Conservation (phyloP, 92 coral and sea anemone species). For the Ricordea florida region DNA sequence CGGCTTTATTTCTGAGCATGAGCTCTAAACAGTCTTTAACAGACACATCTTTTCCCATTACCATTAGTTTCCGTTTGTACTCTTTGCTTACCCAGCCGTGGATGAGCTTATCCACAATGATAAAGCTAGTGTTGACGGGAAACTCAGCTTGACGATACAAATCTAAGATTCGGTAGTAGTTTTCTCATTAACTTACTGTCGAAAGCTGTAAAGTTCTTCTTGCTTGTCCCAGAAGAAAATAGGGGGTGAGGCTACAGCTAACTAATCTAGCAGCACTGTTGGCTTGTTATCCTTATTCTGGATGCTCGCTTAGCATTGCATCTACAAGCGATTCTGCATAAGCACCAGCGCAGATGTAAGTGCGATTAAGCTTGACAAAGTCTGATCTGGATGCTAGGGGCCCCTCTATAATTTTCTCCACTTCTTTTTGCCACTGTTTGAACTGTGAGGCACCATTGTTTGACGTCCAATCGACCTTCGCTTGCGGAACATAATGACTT, state of each 20-base stretch:
- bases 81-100: conserved; percentile 59
- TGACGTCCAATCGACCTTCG: conserved; percentile 62
- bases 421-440: conserved; percentile 61
- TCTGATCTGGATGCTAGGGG: conserved; percentile 71
- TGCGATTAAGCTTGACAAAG: conserved; percentile 57
- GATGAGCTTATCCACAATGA: conserved; percentile 64
- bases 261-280: conserved; percentile 54
- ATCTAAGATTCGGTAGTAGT: conserved; percentile 61
- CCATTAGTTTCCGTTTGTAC: conserved; percentile 52
- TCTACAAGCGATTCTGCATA: conserved; percentile 75
- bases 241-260: conserved; percentile 61
- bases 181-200: conserved; percentile 53
- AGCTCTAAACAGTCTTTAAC: conserved; percentile 59
- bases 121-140: conserved; percentile 55
- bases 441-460: conserved; percentile 43
- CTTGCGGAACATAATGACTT: conserved; percentile 50
- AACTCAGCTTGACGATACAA: conserved; percentile 61
- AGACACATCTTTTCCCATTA: conserved; percentile 26
- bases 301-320: conserved; percentile 58
- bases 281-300: conserved; percentile 33
- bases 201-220: conserved; percentile 62
- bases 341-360: conserved; percentile 77
- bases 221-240: conserved; percentile 68
- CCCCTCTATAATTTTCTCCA: conserved; percentile 62
- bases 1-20: conserved; percentile 43